Conservation (phyloP, 1,140 invertebrate species). For the Drosophila quadrilineata region DNA sequence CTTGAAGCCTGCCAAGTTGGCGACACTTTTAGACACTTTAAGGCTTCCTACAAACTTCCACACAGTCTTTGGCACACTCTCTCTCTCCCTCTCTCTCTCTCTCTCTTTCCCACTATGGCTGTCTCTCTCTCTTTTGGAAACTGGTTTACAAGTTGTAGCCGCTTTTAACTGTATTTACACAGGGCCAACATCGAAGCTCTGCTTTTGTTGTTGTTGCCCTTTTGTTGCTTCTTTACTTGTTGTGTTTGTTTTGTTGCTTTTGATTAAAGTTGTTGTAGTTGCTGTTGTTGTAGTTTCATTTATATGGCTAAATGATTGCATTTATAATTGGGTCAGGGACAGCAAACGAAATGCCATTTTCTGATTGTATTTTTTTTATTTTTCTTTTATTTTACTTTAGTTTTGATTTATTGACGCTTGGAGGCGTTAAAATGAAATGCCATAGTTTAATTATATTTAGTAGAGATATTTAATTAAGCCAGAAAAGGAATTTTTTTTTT, state of each 20-base stretch:
- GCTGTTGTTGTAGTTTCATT: too few relatives aligned
- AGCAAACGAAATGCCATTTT: constrained; percentile 31
- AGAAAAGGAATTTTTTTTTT: too few relatives aligned
- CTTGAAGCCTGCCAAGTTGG: constrained; percentile 72
- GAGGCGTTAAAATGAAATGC: too few relatives aligned
- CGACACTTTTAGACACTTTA: constrained; percentile 70
- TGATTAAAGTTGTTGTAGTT: constrained; percentile 13
- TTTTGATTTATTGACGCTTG: too few relatives aligned
- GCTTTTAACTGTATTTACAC: constrained; percentile 22
- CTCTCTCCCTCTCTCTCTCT: neutral
- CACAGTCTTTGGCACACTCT: too few relatives aligned
- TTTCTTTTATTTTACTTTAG: too few relatives aligned
- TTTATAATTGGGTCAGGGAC: constrained; percentile 66
- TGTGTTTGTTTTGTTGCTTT: constrained; percentile 7
- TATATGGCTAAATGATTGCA: constrained; percentile 29
- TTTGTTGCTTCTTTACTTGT: constrained; percentile 31
- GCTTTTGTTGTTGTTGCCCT: constrained; percentile 18
- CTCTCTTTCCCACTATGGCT: neutral
- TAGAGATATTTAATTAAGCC: too few relatives aligned
- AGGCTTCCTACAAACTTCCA: constrained; percentile 57
- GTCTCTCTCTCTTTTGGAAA: neutral
- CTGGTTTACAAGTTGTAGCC: constrained; percentile 18
- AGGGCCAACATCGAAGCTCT: constrained; percentile 4
- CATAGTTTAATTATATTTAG: too few relatives aligned
- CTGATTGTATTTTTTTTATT: constrained; percentile 13